Conservation (phyloP, 1,140 invertebrate species). For the Vanessa tameamea region DNA sequence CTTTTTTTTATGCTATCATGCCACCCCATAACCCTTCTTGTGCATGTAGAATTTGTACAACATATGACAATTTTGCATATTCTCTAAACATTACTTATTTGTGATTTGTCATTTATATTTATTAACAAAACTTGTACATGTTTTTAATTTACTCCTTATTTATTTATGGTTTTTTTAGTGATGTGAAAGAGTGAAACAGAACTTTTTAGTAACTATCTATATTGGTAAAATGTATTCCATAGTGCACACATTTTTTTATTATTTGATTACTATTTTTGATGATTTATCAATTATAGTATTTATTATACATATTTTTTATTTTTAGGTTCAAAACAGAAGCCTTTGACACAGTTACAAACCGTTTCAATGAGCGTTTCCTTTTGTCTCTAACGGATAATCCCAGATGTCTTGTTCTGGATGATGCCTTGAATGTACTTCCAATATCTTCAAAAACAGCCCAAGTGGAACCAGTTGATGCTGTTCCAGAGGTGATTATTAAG, state of each 20-base stretch:
- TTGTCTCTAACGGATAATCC: conserved; percentile 94
- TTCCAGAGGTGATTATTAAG: conserved; percentile 66
- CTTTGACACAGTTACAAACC: conserved; percentile 93
- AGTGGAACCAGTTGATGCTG: conserved; percentile 85
- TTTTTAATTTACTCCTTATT: too few relatives aligned
- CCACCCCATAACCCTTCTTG: too few relatives aligned
- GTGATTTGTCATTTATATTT: too few relatives aligned
- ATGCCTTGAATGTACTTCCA: conserved; percentile 95
- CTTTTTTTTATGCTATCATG: too few relatives aligned
- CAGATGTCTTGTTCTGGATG: conserved; percentile 95
- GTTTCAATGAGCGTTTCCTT: conserved; percentile 99
- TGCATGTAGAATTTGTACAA: too few relatives aligned
- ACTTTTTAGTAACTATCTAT: too few relatives aligned
- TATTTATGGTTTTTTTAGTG: too few relatives aligned
- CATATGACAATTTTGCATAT: too few relatives aligned
- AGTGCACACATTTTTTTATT: background rate
- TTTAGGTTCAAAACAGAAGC: conserved; percentile 92
- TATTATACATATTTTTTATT: background rate
- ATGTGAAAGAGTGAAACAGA: too few relatives aligned
- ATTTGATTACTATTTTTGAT: background rate
- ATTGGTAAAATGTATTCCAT: background rate
- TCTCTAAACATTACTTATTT: too few relatives aligned
- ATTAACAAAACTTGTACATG: too few relatives aligned
- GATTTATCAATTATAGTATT: too few relatives aligned
- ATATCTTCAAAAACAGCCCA: conserved; percentile 93